phyloP scores from a whole-genome alignment of 2,797 vertebrate species.

The Cyprinodon diabolis region DNA sequence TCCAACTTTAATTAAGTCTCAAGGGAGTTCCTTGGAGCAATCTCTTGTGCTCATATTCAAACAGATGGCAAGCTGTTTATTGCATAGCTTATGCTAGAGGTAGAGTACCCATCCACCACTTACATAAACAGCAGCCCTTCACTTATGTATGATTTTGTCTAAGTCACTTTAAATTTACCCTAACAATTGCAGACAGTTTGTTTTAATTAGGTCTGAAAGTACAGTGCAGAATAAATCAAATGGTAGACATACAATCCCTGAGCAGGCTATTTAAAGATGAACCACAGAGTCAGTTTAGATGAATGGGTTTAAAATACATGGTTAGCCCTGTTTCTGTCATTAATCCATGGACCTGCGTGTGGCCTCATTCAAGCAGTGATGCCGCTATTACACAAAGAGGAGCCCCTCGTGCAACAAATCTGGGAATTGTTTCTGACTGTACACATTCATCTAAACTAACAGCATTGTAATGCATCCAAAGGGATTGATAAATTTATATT shows the following conservation, averaged over 20 bases:
- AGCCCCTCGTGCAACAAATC: slow-evolving; percentile 70
- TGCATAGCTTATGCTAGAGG: slow-evolving; percentile 75
- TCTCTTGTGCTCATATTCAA: slow-evolving; percentile 69
- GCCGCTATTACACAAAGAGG: slow-evolving; percentile 55
- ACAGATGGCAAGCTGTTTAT: slow-evolving; percentile 79
- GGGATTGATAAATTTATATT: slow-evolving; percentile 69
- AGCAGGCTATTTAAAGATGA: slow-evolving; percentile 66
- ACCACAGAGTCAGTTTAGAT: slow-evolving; percentile 59
- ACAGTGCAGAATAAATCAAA: slow-evolving; percentile 71
- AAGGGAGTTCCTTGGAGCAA: slow-evolving; percentile 64
- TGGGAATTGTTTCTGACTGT: slow-evolving; percentile 68
- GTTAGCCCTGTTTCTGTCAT: slow-evolving; percentile 60
- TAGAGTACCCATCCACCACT: slow-evolving; percentile 25
- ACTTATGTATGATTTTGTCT: slow-evolving; percentile 54
- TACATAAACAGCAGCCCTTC: slow-evolving; percentile 46
- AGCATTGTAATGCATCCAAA: slow-evolving; percentile 65
- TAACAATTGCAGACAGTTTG: slow-evolving; percentile 62
- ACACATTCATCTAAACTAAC: slow-evolving; percentile 74
- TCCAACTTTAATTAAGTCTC: slow-evolving; percentile 80
- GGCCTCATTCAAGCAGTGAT: slow-evolving; percentile 59
- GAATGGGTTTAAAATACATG: slow-evolving; percentile 67
- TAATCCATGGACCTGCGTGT: slow-evolving; percentile 62
- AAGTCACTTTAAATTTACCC: slow-evolving; percentile 47
- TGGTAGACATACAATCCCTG: slow-evolving; percentile 54
- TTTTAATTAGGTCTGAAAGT: slow-evolving; percentile 76